Evolutionary conservation across 1,140 invertebrate species (phyloP).

Genomic region (Amyelois transitella): DNA sequence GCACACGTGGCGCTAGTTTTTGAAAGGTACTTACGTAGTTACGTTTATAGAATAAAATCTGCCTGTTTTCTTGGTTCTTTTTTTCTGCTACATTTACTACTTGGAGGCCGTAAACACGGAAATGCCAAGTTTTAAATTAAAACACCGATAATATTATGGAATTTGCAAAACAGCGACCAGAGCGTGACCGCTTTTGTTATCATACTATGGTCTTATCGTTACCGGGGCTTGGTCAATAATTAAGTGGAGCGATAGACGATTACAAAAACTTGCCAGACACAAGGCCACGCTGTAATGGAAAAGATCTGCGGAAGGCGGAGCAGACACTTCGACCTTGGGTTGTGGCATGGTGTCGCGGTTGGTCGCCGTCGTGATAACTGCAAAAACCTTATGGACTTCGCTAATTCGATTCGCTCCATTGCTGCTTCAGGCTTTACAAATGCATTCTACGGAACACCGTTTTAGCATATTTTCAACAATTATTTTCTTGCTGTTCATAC

Average conservation of each 20-base stretch:
- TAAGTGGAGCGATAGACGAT: slow-evolving; percentile 28
- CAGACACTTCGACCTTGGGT: slow-evolving; percentile 32
- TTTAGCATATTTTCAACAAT: no score
- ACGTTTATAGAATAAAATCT: slow-evolving; percentile 17
- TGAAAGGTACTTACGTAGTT: slow-evolving; percentile 18
- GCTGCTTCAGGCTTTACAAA: slow-evolving; percentile 3
- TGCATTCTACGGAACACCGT: not conserved
- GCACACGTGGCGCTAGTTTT: slow-evolving; percentile 19
- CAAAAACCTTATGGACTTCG: slow-evolving; percentile 38
- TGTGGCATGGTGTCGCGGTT: slow-evolving; percentile 57
- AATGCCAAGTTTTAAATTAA: not conserved
- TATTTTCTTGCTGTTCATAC: no score
- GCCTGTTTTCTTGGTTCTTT: not conserved
- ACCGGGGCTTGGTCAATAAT: slow-evolving; percentile 26
- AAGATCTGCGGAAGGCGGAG: slow-evolving; percentile 37
- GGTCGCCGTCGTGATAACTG: slow-evolving; percentile 32
- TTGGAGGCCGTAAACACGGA: not conserved
- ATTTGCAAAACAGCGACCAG: slow-evolving; percentile 3
- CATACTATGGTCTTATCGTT: slow-evolving; percentile 24
- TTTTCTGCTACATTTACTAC: not conserved
- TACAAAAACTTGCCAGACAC: slow-evolving; percentile 44
- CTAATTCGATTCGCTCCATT: slow-evolving; percentile 46
- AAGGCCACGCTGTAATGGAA: slow-evolving; percentile 40
- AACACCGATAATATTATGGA: slow-evolving; percentile 4
- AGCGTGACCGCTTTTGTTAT: slow-evolving; percentile 33